Evolutionary conservation across 30 jellyfish, hydroid and myxozoan genomes (phyloP).

Genomic region (Pseudorhiza aurosa): DNA sequence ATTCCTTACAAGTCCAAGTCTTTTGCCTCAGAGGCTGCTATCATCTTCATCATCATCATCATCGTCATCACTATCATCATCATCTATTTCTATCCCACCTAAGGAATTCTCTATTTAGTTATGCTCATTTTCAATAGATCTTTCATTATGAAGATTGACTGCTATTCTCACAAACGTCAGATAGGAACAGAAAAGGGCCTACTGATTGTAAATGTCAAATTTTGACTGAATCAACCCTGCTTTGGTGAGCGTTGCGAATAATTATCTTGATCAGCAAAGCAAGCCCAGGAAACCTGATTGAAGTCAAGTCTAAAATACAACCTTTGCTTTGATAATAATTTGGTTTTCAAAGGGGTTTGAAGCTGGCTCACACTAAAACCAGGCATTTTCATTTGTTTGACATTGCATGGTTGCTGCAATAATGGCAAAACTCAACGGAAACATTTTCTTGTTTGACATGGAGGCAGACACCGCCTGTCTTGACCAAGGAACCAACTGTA

Average conservation of each 20-base stretch:
- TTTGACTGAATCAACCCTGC: too few relatives aligned
- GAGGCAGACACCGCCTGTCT: constrained; percentile 72
- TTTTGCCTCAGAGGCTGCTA: not conserved
- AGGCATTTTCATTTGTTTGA: not conserved
- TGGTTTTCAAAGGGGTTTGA: not conserved
- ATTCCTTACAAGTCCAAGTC: not conserved
- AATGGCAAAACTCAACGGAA: constrained; percentile 71
- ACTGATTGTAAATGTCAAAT: too few relatives aligned
- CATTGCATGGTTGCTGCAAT: constrained; percentile 63
- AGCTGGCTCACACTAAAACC: not conserved
- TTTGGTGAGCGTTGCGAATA: too few relatives aligned
- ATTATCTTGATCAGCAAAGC: not conserved
- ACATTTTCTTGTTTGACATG: constrained; percentile 79
- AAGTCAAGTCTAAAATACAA: constrained; percentile 26
- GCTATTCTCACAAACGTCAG: too few relatives aligned
- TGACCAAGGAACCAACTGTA: not conserved
- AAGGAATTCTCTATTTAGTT: too few relatives aligned
- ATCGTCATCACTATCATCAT: too few relatives aligned
- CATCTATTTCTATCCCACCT: too few relatives aligned
- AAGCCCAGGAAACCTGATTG: not conserved
- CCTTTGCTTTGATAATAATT: not conserved
- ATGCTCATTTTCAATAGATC: too few relatives aligned
- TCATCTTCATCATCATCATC: too few relatives aligned
- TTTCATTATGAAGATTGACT: too few relatives aligned
- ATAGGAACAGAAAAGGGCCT: too few relatives aligned